Base-by-base conservation (phyloP, 2,113 vertebrate genomes). In the Nyctereutes procyonoides region DNA sequence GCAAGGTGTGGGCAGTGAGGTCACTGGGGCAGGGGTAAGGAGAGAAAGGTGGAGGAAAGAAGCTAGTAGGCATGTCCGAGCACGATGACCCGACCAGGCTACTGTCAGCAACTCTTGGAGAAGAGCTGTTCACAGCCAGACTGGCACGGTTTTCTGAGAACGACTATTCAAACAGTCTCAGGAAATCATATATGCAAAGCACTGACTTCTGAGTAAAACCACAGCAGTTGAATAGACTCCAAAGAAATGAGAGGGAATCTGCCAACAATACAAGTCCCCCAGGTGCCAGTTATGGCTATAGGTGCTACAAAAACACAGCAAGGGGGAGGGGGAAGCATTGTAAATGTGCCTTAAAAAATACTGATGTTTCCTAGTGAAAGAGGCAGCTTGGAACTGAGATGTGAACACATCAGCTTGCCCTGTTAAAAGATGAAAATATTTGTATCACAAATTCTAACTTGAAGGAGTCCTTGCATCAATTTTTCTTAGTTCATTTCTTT, bases 121-220 rank as follows among this genome's bases (percentile, higher is more conserved):
- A 94, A 95, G 90, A 92, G 95, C 93, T 97, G 85, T 55, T 98
- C 85, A 26, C 90, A 96, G 94, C 73, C 95, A 98, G 90, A 96
- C 84, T 92, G 95, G 95, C 96, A 96, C 89, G 24, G 77, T 96
- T 97, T 98, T 98, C 97, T 93, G 96, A 97, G 97, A 98, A 97
- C 97, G 91, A 95, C 97, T 85, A 96, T 84, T 92, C 93, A 95
- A 93, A 90, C 96, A 82, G 94, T 94, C 97, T 98, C 98, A 98
- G 97, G 96, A 98, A 98, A 98, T 97, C 97, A 96, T 81, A 92
- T 94, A 95, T 98, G 96, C 96, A 98, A 97, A 98, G 97, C 95
- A 80, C 88, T 91, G 94, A 97, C 88, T 98, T 97, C 98, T 97
- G 87, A 98, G 97, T 97, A 98, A 98, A 98, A 98, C 96, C 97